These are phyloP conservation scores for Hydroisotoma schaefferi DNA, from an alignment of 2,888 invertebrate genomes.

Conservation along the genomic window DNA sequence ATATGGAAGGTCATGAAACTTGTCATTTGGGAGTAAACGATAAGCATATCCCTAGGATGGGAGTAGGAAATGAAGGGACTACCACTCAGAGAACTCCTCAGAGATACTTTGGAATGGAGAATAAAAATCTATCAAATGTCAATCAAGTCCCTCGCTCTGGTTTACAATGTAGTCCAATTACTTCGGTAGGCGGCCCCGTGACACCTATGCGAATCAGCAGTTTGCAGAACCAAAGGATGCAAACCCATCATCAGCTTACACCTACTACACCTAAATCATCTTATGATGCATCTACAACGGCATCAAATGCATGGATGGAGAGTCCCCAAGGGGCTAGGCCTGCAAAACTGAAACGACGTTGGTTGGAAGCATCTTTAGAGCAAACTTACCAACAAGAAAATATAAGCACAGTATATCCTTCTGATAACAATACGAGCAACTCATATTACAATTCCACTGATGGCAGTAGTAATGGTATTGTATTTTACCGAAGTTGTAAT, in stretches of 20 bases:
- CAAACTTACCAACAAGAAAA: slow-evolving; percentile 28
- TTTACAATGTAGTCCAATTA: neutral
- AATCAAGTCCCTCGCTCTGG: neutral
- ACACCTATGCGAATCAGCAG: slow-evolving; percentile 38
- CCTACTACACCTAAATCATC: slow-evolving; percentile 29
- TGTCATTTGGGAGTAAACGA: neutral
- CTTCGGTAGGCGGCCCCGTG: slow-evolving; percentile 10
- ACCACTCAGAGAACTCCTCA: neutral
- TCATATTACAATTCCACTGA: slow-evolving; percentile 27
- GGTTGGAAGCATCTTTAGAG: slow-evolving; percentile 42
- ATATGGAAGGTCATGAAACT: no score
- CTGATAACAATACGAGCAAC: slow-evolving; percentile 16
- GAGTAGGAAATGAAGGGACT: neutral
- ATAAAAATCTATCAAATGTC: slow-evolving; percentile 2
- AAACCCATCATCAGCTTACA: slow-evolving; percentile 12
- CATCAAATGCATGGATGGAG: slow-evolving; percentile 8
- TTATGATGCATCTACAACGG: neutral
- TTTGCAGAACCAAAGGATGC: slow-evolving; percentile 33
- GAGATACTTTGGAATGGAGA: slow-evolving; percentile 7
- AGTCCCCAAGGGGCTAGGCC: slow-evolving; percentile 23
- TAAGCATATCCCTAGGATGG: neutral
- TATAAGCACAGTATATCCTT: slow-evolving; percentile 17
- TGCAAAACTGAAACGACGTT: slow-evolving; percentile 46
- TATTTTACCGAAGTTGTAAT: slow-evolving; percentile 6
- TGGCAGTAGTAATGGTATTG: slow-evolving; percentile 11